These are phyloP conservation scores for Buceros bicornis DNA, from an alignment of 2,797 vertebrate species.

Conservation along the genomic window DNA sequence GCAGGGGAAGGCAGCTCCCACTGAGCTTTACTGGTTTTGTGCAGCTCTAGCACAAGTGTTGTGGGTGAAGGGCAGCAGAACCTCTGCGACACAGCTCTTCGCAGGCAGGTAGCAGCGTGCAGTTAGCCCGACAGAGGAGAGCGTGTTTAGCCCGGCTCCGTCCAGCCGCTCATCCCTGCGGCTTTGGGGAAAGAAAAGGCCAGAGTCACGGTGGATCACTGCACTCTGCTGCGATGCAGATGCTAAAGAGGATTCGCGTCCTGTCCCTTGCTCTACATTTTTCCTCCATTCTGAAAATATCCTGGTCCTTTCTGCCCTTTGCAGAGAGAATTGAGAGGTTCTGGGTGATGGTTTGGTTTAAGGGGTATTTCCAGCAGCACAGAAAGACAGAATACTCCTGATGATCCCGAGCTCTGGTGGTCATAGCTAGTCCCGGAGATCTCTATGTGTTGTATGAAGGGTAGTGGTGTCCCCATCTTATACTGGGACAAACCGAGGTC, in stretches of 20 bases:
- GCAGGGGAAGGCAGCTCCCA: fast-evolving
- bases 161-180: neutral
- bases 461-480: fast-evolving
- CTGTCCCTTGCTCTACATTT: fast-evolving
- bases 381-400: neutral
- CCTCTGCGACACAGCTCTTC: neutral
- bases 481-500: neutral
- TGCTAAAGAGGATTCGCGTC: neutral
- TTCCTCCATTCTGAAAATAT: neutral
- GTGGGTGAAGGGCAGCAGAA: neutral
- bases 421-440: neutral
- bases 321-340: neutral
- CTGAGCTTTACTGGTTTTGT: fast-evolving
- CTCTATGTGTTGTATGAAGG: fast-evolving
- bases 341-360: neutral
- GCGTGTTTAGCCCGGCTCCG: fast-evolving
- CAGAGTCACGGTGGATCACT: fast-evolving
- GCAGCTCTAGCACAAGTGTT: neutral
- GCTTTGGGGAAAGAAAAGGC: fast-evolving
- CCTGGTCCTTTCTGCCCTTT: neutral
- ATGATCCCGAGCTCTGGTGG: fast-evolving
- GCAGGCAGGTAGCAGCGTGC: neutral
- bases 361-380: neutral
- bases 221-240: neutral
- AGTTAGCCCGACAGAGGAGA: neutral